A percentile compares a stretch with the other conserved stretches of the same genome.
phyloP scores from a whole-genome alignment of 2,797 vertebrate species.

The Acanthurus leucopareius region DNA sequence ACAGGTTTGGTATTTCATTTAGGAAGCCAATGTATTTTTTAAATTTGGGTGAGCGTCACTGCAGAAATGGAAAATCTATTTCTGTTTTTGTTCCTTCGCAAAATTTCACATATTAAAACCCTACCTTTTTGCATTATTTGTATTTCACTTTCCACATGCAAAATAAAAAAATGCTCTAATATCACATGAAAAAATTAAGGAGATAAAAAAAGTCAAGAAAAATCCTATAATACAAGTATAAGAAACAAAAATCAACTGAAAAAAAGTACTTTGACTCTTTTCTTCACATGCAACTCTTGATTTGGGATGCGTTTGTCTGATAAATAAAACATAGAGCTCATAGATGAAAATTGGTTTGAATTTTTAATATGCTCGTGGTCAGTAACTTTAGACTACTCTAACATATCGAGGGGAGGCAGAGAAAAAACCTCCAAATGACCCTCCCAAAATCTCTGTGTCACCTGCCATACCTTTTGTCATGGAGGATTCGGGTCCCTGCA shows the following conservation, averaged over 20 bases:
- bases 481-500: constrained; percentile 54
- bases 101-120: too few relatives aligned
- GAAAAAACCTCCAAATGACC: constrained; percentile 51
- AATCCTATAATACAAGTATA: background rate
- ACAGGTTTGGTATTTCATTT: constrained; percentile 76
- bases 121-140: too few relatives aligned
- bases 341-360: background rate
- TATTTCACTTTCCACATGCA: too few relatives aligned
- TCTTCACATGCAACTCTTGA: background rate
- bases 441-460: constrained; percentile 53
- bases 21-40: constrained; percentile 26
- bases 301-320: background rate
- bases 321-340: background rate
- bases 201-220: background rate
- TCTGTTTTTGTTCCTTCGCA: background rate
- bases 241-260: background rate
- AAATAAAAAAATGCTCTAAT: too few relatives aligned
- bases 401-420: constrained; percentile 4
- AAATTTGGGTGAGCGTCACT: too few relatives aligned
- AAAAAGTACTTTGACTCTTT: background rate
- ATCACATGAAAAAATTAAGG: too few relatives aligned
- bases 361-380: background rate
- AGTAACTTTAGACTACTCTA: background rate
- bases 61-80: background rate
- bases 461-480: constrained; percentile 56